Evolutionary conservation across 2,888 invertebrate species (phyloP), one percentile per base, ranked within the genome.

Genomic region (Polydesmus complanatus): DNA sequence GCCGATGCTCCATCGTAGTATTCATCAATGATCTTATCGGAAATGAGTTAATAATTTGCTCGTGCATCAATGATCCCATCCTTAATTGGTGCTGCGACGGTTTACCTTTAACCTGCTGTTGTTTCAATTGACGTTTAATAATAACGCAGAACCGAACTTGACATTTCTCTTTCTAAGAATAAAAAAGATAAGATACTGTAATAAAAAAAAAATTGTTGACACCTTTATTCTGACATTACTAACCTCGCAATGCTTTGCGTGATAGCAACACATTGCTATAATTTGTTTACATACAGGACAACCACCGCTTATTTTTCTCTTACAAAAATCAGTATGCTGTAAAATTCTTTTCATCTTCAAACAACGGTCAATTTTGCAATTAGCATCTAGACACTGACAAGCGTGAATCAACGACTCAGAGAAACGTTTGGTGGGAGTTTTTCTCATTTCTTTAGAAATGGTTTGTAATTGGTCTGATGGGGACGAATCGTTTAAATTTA

Each of bases 261-360:
- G 98, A 77, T 96, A 97, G 76, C 95, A 97, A 74, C 98, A 98
- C 64, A 98, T 78, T 47, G 96, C 96, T 71, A 97, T 94, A 58
- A 98, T 84, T 76, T 99, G 98, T 76, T 98, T 98, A 81, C 98
- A 98, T 68, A 97, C 94, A 0, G 95, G 93, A 75, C 98, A 98
- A 66, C 91, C 94, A 69, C 94, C 93, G 73, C 93, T 92, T 66
- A 86, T 92, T 79, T 93, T 93, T 65, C 91, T 79, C 76, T 94
- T 94, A 82, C 98, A 99, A 69, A 85, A 83, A 79, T 93, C 95
- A 23, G 97, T 95, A 76, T 99, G 98, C 64, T 86, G 85, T n/a
- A 98, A 94, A 49, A 98, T 95, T 61, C 94, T 83, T 78, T 97
- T 98, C 97, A 99, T 98, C 82, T 96, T 97, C 78, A 92, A 89